Evolutionary conservation across 2,113 vertebrate genomes (phyloP).

Genomic region (Hemiscyllium ocellatum): DNA sequence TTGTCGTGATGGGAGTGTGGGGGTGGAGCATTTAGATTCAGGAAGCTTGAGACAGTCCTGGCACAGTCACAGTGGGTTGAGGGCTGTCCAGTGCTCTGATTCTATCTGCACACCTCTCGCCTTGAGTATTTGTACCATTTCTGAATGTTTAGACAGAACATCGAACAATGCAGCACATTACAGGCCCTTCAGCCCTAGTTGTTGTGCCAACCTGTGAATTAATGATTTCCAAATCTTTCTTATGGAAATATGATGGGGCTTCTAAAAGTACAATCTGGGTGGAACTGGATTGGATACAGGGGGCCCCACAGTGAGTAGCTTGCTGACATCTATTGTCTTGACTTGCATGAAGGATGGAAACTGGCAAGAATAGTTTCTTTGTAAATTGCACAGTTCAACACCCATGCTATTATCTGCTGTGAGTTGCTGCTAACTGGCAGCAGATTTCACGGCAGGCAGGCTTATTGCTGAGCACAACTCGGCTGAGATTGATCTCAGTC

Average conservation of each 20-base stretch:
- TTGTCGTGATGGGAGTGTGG: background rate
- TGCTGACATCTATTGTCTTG: background rate
- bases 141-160: background rate
- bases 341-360: background rate
- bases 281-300: background rate
- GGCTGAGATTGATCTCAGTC: background rate
- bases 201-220: too few species aligned
- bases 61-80: background rate
- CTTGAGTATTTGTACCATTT: background rate
- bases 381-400: background rate
- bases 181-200: too few species aligned
- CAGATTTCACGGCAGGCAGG: background rate
- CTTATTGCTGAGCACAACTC: background rate
- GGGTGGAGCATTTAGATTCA: background rate
- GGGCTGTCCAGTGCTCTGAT: background rate
- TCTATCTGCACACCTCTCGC: background rate
- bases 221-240: background rate
- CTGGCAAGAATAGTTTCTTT: background rate
- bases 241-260: background rate
- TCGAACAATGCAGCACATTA: too few species aligned
- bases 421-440: background rate
- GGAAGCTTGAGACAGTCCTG: background rate
- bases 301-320: background rate
- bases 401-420: conserved; percentile 21
- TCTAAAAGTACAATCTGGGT: background rate